These are phyloP conservation scores for Ictalurus punctatus DNA, from an alignment of 2,113 vertebrate genomes.

Conservation along the genomic window DNA sequence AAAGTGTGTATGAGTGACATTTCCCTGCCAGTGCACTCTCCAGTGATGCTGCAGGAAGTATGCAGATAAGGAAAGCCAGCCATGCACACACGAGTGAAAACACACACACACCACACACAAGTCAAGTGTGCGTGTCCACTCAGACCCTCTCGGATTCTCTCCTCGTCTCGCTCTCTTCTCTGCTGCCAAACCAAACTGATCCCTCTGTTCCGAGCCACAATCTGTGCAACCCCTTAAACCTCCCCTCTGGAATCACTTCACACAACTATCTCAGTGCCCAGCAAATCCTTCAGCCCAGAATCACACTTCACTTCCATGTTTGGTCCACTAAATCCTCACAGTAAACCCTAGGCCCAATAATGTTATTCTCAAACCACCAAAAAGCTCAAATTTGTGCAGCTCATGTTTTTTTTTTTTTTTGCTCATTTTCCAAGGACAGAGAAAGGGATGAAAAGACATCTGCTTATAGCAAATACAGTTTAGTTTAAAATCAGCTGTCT, in stretches of 20 bases:
- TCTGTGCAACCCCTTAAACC: conserved; percentile 43
- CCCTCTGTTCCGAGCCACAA: conserved; percentile 33
- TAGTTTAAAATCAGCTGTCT: conserved; percentile 2
- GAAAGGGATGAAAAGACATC: not conserved
- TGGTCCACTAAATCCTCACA: conserved; percentile 35
- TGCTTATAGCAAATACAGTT: conserved; percentile 10
- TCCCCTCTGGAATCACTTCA: conserved; percentile 31
- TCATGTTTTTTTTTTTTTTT: not conserved
- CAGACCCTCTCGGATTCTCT: conserved; percentile 21
- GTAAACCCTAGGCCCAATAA: conserved; percentile 1
- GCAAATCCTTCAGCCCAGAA: conserved; percentile 31
- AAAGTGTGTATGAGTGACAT: conserved; percentile 35
- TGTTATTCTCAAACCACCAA: not conserved
- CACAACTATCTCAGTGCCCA: conserved; percentile 23
- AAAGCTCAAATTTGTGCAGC: not conserved
- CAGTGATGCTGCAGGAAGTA: conserved; percentile 38
- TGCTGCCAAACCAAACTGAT: conserved; percentile 39
- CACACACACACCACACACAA: conserved; percentile 19
- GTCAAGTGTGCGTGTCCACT: conserved; percentile 34
- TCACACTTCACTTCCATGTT: conserved; percentile 22
- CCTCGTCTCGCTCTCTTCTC: not conserved
- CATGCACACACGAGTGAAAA: conserved; percentile 35
- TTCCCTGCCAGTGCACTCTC: conserved; percentile 29
- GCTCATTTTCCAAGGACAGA: conserved; percentile 1
- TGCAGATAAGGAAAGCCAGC: conserved; percentile 37